Percentiles rank a stretch among this genome's conserved stretches.
These are phyloP conservation scores for Brevimyrus niger DNA, from an alignment of 2,113 vertebrate species.

Conservation along the genomic window DNA sequence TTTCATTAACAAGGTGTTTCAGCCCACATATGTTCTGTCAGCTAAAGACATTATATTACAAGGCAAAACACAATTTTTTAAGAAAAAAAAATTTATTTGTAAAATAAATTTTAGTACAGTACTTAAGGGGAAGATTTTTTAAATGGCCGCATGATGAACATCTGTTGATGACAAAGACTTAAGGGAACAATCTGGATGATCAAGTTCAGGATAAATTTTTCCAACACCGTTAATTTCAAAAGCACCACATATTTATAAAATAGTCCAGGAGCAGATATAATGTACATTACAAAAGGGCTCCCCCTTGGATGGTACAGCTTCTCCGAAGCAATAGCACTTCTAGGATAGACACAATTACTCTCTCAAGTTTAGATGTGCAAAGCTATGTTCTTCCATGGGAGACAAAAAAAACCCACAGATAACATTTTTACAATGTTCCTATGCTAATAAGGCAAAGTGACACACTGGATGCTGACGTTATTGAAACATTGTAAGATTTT, in stretches of 20 bases:
- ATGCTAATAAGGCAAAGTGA: not conserved
- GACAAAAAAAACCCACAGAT: not conserved
- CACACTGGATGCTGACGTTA: not conserved
- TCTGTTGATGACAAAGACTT: not conserved
- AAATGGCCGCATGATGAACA: not conserved
- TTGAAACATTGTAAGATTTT: not conserved
- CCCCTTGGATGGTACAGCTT: not conserved
- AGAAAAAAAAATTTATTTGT: not conserved
- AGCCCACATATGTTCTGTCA: not conserved
- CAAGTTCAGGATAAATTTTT: not conserved
- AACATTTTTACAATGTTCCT: not conserved
- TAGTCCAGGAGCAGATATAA: not conserved
- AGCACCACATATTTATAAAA: not conserved
- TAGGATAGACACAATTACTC: not conserved
- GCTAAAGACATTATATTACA: not conserved
- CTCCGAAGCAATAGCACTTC: not conserved
- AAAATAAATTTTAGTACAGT: not conserved
- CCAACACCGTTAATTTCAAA: not conserved
- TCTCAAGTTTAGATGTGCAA: not conserved
- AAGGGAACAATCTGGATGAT: not conserved
- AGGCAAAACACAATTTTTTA: not conserved
- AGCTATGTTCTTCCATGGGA: not conserved
- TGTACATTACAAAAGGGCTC: not conserved
- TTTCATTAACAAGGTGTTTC: not conserved
- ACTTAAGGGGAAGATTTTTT: not conserved